Evolutionary conservation across 2,888 invertebrate species (phyloP), one percentile per base, ranked within the genome.

Genomic region (Elysia crispata): DNA sequence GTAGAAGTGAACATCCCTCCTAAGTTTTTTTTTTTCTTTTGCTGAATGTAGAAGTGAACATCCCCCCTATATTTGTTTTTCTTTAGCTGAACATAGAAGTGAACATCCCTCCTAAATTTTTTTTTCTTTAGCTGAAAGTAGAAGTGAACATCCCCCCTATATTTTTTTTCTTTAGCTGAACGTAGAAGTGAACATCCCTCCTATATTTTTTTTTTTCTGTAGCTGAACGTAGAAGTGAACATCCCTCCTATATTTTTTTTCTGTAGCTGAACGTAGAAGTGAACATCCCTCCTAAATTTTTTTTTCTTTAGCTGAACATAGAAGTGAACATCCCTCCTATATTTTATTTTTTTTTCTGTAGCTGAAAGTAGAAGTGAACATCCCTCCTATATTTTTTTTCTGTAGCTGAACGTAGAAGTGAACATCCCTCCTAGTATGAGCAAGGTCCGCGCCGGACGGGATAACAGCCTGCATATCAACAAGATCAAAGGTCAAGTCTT

Each of bases 401-500:
- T 8, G 15, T 50, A 80, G 80, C 64, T 76, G 13, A 25, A 31
- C 31, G 77, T 83, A 1, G 77, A 80, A n/a, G 79, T 85, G 67
- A 83, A 81, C 78, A 62, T 85, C 23, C 85, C 85, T 0, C 79
- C 70, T 3, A 80, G 82, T 41, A 79, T 81, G 78, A 74, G 74
- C 70, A 81, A 81, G 57, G 75, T 81, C 49, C 73, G 83, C 18
- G 85, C 85, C 1, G 85, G 85, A 0, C 78, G 85, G 18, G 85
- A 85, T 81, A 85, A 83, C 64, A 76, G 82, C 15, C 70, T 85
- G 33, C 80, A 77, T 54, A 73, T 85, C 28, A 80, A 81, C 76
- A 82, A 83, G 81, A 76, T 85, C 75, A 83, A 83, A 70, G 85
- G 85, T 60, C 80, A 85, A 66, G 82, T 83, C 23, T 82, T 83